Evolutionary conservation across 2,113 vertebrate genomes (phyloP).

Genomic region (Dunckerocampus dactyliophorus): DNA sequence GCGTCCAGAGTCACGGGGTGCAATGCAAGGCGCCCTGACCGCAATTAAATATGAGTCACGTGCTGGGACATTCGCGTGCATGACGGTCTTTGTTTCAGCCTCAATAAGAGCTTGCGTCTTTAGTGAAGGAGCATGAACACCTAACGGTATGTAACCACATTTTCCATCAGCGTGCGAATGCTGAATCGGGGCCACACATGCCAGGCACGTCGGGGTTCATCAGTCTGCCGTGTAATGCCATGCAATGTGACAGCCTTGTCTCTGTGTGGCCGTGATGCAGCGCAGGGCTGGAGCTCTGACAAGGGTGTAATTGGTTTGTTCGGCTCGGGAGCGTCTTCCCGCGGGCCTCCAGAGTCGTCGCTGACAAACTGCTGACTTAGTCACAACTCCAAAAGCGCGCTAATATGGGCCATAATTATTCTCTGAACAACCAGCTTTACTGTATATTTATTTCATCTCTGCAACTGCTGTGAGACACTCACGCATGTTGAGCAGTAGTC

Average conservation of each 20-base stretch:
- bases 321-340: constrained; percentile 47
- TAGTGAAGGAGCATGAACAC: constrained; percentile 34
- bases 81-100: constrained; percentile 35
- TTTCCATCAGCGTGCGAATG: constrained; percentile 5
- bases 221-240: constrained; percentile 21
- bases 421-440: constrained; percentile 22
- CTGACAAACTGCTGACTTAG: constrained; percentile 32
- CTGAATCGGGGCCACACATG: constrained; percentile 30
- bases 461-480: constrained; percentile 5
- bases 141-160: constrained; percentile 23
- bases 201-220: constrained; percentile 23
- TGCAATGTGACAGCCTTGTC: constrained; percentile 30
- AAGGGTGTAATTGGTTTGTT: constrained; percentile 55
- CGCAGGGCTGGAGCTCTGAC: constrained; percentile 33
- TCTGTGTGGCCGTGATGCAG: constrained; percentile 45
- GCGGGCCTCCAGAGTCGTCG: constrained; percentile 16
- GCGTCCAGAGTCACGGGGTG: constrained; percentile 21
- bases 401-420: constrained; percentile 41
- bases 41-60: constrained; percentile 56
- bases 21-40: neutral
- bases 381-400: constrained; percentile 33
- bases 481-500: neutral
- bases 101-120: constrained; percentile 24
- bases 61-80: constrained; percentile 26
- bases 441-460: constrained; percentile 20